A percentile compares a stretch with the other conserved stretches of the same genome.
Evolutionary conservation across 1,140 invertebrate genomes (phyloP).

Genomic region (Drosophila elegans): DNA sequence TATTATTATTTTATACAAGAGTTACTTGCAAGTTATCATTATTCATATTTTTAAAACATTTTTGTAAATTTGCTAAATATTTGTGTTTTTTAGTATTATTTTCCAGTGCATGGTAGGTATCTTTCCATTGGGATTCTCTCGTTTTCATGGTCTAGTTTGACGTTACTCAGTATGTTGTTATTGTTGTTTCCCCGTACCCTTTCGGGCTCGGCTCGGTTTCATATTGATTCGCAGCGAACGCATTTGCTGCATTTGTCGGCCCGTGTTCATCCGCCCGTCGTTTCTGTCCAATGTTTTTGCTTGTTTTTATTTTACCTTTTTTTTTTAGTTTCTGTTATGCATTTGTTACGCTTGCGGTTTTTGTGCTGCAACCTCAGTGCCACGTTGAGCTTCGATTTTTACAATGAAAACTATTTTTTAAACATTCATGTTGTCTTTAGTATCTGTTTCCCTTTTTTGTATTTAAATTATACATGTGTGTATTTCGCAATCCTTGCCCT

Average conservation of each 20-base stretch:
- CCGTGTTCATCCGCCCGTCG: conserved; percentile 50
- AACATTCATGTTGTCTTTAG: background rate
- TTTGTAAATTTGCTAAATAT: too few species aligned
- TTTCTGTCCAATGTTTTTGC: conserved; percentile 36
- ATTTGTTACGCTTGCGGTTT: conserved; percentile 22
- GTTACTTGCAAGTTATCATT: too few species aligned
- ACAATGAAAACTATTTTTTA: conserved; percentile 7
- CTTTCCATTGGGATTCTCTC: conserved; percentile 31
- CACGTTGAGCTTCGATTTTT: conserved; percentile 2
- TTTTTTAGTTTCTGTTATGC: conserved; percentile 16
- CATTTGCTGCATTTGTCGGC: conserved; percentile 68
- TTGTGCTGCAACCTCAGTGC: background rate
- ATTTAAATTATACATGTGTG: background rate
- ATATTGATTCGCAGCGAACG: conserved; percentile 74
- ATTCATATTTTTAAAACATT: background rate
- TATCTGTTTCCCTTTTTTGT: conserved; percentile 1
- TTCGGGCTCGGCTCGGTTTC: conserved; percentile 42
- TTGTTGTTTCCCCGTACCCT: conserved; percentile 29
- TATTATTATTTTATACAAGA: too few species aligned
- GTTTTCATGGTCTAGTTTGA: conserved; percentile 33
- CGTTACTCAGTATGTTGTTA: conserved; percentile 40
- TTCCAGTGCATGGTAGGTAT: conserved; percentile 36
- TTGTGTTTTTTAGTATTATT: background rate
- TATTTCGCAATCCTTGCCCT: background rate
- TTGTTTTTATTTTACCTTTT: conserved; percentile 9